Conservation (phyloP, 2,113 vertebrate genomes). For the Otis tarda region DNA sequence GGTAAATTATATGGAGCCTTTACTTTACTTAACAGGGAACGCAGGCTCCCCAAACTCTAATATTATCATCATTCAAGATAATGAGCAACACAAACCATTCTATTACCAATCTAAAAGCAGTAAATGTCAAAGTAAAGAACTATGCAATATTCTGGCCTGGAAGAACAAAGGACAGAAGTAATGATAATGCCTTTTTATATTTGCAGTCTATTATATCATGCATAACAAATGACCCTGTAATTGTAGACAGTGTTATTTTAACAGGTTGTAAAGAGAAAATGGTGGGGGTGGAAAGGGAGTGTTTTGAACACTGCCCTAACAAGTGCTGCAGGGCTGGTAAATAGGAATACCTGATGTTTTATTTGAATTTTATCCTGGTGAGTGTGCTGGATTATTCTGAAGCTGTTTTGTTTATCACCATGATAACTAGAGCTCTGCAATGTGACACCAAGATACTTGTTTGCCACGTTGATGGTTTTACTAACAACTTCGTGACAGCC, state of each 20-base stretch:
- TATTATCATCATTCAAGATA: constrained; percentile 82
- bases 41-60: constrained; percentile 70
- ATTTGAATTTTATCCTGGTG: neutral
- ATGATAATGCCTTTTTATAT: constrained; percentile 80
- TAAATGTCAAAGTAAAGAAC: constrained; percentile 84
- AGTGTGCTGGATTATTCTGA: neutral
- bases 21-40: constrained; percentile 75
- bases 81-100: constrained; percentile 81
- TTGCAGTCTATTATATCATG: constrained; percentile 77
- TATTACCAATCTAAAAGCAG: constrained; percentile 81
- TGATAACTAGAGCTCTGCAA: neutral
- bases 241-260: constrained; percentile 73
- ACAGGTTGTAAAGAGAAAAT: constrained; percentile 57
- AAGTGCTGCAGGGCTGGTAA: constrained; percentile 18
- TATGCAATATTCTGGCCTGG: constrained; percentile 78
- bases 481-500: neutral
- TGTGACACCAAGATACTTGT: neutral
- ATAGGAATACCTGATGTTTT: neutral
- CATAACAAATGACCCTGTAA: constrained; percentile 76
- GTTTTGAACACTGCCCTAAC: constrained; percentile 14
- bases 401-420: neutral
- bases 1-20: constrained; percentile 75
- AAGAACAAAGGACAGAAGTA: constrained; percentile 80
- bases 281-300: neutral
- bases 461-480: neutral